Evolutionary conservation across 2,888 invertebrate genomes (phyloP).

Genomic region (Cerastoderma edule): DNA sequence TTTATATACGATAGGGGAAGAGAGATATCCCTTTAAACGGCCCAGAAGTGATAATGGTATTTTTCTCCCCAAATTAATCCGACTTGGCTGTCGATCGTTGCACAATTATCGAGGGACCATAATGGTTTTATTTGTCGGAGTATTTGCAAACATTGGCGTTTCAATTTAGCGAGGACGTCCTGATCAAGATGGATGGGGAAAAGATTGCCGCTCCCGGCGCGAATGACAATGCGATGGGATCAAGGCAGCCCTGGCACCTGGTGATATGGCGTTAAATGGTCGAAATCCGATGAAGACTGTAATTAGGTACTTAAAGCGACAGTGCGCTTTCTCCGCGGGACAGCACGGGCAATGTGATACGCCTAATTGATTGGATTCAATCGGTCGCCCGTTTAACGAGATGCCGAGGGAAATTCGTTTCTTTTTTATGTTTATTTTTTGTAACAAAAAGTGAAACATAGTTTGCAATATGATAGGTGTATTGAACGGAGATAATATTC

Average conservation of each 20-base stretch:
- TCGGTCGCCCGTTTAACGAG: slow-evolving; percentile 15
- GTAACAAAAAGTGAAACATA: slow-evolving; percentile 18
- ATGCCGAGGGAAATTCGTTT: slow-evolving; percentile 4
- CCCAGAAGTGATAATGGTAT: slow-evolving; percentile 54
- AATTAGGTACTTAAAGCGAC: slow-evolving; percentile 52
- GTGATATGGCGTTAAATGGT: slow-evolving; percentile 50
- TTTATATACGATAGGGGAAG: slow-evolving; percentile 44
- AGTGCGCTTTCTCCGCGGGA: slow-evolving; percentile 43
- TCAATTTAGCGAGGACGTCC: slow-evolving; percentile 56
- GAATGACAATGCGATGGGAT: slow-evolving; percentile 50
- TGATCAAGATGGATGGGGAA: slow-evolving; percentile 60
- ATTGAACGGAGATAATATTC: no score
- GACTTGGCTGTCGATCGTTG: slow-evolving; percentile 48
- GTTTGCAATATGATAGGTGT: slow-evolving; percentile 20
- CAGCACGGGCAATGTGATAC: slow-evolving; percentile 44
- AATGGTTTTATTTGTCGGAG: slow-evolving; percentile 55
- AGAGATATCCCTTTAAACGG: slow-evolving; percentile 36
- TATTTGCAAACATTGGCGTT: slow-evolving; percentile 61
- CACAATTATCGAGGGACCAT: slow-evolving; percentile 50
- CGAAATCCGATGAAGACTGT: slow-evolving; percentile 53
- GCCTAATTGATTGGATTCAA: slow-evolving; percentile 31
- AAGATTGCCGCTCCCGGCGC: slow-evolving; percentile 52
- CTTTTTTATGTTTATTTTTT: no score
- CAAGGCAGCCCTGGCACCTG: slow-evolving; percentile 51
- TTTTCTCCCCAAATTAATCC: slow-evolving; percentile 54